Evolutionary conservation across 2,797 vertebrate species (phyloP).

Genomic region (Eulemur albifrons): DNA sequence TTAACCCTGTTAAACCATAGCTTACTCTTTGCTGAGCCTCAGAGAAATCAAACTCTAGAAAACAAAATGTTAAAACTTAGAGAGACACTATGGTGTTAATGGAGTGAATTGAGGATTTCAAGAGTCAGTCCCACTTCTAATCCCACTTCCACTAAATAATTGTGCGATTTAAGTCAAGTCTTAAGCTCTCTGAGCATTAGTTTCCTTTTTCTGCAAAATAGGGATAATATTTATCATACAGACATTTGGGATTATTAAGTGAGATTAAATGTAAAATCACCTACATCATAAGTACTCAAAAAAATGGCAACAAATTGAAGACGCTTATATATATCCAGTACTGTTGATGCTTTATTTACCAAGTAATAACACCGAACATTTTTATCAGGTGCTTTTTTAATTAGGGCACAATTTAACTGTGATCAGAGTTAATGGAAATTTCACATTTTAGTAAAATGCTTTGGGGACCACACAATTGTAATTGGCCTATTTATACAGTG

Average conservation of each 20-base stretch:
- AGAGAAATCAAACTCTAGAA: not conserved
- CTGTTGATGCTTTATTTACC: not conserved
- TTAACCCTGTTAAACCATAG: not conserved
- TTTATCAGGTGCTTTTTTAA: constrained; percentile 28
- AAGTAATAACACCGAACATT: not conserved
- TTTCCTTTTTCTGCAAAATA: not conserved
- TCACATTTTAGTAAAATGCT: constrained; percentile 21
- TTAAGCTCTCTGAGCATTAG: not conserved
- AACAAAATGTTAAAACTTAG: constrained; percentile 1
- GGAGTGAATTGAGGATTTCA: not conserved
- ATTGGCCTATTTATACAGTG: not conserved
- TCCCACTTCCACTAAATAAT: not conserved
- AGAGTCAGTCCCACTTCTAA: not conserved
- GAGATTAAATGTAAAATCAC: not conserved
- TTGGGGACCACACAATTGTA: not conserved
- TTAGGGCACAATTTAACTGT: not conserved
- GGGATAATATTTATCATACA: not conserved
- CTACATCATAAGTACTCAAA: not conserved
- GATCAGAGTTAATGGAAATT: not conserved
- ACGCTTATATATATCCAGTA: not conserved
- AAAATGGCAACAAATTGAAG: not conserved
- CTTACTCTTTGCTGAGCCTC: not conserved
- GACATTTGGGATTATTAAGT: not conserved
- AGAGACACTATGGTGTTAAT: not conserved
- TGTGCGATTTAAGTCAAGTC: not conserved